Evolutionary conservation across 1,140 invertebrate species (phyloP).

Genomic region (Saxidomus purpurata): DNA sequence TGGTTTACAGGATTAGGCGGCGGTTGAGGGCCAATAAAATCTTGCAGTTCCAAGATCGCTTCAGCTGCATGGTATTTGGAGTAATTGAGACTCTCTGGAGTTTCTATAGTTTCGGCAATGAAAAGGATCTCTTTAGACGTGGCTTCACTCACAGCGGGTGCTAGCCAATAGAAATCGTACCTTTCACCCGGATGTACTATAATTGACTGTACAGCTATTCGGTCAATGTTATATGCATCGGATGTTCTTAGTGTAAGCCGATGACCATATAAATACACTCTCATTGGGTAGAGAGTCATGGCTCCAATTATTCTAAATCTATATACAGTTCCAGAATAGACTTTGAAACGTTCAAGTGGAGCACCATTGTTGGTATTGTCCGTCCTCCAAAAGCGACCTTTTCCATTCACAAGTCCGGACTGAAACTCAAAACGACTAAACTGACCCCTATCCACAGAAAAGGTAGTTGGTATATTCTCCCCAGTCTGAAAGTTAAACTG

Average conservation of each 20-base stretch:
- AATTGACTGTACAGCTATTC: slow-evolving; percentile 88
- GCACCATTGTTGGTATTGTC: slow-evolving; percentile 63
- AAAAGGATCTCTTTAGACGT: too few relatives aligned
- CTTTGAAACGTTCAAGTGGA: too few relatives aligned
- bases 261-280: slow-evolving; percentile 93
- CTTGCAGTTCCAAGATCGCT: slow-evolving; percentile 93
- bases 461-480: not conserved
- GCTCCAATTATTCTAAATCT: slow-evolving; percentile 77
- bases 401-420: slow-evolving; percentile 79
- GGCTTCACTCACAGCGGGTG: too few relatives aligned
- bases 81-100: too few relatives aligned
- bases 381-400: slow-evolving; percentile 68
- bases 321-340: too few relatives aligned
- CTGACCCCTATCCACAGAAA: slow-evolving; percentile 53
- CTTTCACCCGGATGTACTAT: too few relatives aligned
- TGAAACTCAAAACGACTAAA: slow-evolving; percentile 69
- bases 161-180: too few relatives aligned
- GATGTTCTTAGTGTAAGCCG: too few relatives aligned
- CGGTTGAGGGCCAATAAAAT: not conserved
- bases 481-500: slow-evolving; percentile 33
- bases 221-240: slow-evolving; percentile 93
- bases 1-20: slow-evolving; percentile 1
- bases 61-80: slow-evolving; percentile 86
- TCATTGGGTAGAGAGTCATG: slow-evolving; percentile 76
- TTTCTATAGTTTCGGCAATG: too few relatives aligned